Evolutionary conservation across 2,888 invertebrate genomes (phyloP), one percentile per base, ranked within the genome.

Genomic region (Toxonevra muliebris): DNA sequence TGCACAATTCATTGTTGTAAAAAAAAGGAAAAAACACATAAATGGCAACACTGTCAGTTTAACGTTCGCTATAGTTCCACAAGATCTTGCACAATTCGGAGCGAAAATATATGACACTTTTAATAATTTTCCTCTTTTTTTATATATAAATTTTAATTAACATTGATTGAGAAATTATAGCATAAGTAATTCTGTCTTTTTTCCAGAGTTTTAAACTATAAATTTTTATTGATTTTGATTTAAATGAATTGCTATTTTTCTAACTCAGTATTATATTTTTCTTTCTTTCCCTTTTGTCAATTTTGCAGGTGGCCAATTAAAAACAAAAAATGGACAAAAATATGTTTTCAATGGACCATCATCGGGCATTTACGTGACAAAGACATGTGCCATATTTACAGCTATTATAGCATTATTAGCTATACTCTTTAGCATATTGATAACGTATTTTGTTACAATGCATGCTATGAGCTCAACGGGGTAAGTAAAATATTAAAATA

Each of bases 241-340:
- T 40, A 65, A 58, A 58, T n/a, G 2, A 30, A 30, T 30, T 30
- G 30, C 2, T 48, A n/a, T 48, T 48, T 4, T n/a, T 48, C 15
- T n/a, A 54, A 54, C n/a, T 54, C 7, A 7, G 7, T 60, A 13
- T 45, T 12, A 43, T 17, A 43, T 43, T 43, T 19, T 30, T 15
- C 20, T 13, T 55, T 40, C 11, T 7, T 30, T 30, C 7, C 7
- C 30, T 30, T 2, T 30, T 7, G 30, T 2, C 30, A 30, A 30
- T 20, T 59, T 77, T 78, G 2, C 75, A 86, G 86, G 86, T 74
- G 86, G 86, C 58, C 86, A 86, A 69, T 76, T 86, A 0, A 86
- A 86, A 77, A 82, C 86, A n/a, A 86, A 86, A 74, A 86, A 86
- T 76, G 86, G 86, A 20, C 85, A 86, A 74, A 86, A 86, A 76